Base-by-base conservation (phyloP, 2,113 vertebrate genomes). In the Mystacornis crossleyi region DNA sequence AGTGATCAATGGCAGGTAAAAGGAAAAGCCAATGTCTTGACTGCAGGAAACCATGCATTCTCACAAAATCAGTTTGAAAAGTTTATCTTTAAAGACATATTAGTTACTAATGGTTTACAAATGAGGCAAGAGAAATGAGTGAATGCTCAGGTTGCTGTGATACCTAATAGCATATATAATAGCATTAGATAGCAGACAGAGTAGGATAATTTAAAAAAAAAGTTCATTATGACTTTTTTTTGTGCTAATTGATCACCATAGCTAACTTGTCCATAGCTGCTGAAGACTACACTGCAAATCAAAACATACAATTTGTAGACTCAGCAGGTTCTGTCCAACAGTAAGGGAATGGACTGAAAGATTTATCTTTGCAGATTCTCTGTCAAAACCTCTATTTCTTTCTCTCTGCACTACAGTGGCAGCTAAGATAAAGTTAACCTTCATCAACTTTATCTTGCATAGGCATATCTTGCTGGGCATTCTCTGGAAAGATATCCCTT, bases 391-490 rank as follows among this genome's bases (percentile, higher is more conserved):
- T 33, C 29, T 93, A 7, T 61, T 82, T 29, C 6, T 4, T 65
- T 86, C 43, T 66, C 33, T 70, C 33, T 66, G 42, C 12, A 45
- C 62, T 61, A 42, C 53, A 81, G 12, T 34, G 40, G 70, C 73
- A 89, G 58, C 71, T 57, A 70, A 79, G 51, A 86, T 65, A 64
- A 82, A 92, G 66, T 53, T 86, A 81, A 78, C 65, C 42, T 83
- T 92, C 47, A 78, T 58, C 74, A 89, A 7, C 31, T 54, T 83
- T 42, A 91, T 67, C n/a, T 71, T 89, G 69, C n/a, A 64, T 28
- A 72, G 62, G 23, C 82, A 93, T 91, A n/a, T n/a, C n/a, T n/a
- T n/a, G 40, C 15, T 69, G 40, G 8, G 28, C 33, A 78, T 80
- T 61, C 54, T 42, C n/a, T 77, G 74, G 31, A 38, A 93, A 77